These are phyloP conservation scores for Zygogramma bicolorata DNA, from an alignment of 2,888 invertebrate species.

Conservation along the genomic window DNA sequence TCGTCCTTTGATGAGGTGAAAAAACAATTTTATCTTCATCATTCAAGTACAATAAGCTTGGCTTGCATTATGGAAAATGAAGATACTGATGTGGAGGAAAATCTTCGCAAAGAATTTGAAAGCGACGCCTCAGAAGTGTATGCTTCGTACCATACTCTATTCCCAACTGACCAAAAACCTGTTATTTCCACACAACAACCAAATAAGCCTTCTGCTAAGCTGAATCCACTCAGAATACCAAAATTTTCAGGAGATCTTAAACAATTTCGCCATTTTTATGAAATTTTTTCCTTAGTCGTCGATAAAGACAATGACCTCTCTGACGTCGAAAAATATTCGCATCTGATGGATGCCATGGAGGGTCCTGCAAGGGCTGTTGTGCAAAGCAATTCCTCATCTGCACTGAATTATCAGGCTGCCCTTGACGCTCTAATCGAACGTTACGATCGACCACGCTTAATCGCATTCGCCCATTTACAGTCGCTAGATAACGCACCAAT, in stretches of 20 bases:
- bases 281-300: background rate
- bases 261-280: background rate
- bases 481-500: background rate
- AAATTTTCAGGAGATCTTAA: background rate
- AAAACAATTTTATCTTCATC: background rate
- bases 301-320: background rate
- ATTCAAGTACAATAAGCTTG: too few species aligned
- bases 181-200: background rate
- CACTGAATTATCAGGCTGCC: background rate
- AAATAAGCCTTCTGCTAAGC: background rate
- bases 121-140: background rate
- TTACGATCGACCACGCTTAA: background rate
- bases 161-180: background rate
- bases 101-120: background rate
- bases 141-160: background rate
- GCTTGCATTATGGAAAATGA: background rate
- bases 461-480: background rate
- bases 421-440: background rate
- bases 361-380: background rate
- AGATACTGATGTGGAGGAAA: background rate
- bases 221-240: background rate
- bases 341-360: background rate
- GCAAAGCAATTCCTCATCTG: background rate
- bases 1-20: background rate
- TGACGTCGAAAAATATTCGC: background rate